Base-by-base conservation (phyloP, 2,888 invertebrate genomes). In the Anoplius nigerrimus region DNA sequence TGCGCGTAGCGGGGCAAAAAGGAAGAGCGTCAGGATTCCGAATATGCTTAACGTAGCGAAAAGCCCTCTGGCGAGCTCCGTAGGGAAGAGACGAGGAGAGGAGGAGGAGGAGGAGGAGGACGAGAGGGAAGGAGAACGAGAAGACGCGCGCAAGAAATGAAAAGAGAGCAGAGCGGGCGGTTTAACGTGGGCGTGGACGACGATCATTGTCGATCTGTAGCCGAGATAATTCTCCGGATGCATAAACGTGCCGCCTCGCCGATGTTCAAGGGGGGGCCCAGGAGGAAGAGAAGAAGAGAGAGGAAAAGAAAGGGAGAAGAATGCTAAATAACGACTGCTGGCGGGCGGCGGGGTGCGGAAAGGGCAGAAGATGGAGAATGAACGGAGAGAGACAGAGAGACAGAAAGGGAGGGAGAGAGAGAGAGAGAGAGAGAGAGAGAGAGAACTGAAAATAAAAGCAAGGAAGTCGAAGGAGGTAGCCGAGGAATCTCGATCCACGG, bases 401-500 rank as follows among this genome's bases (percentile, higher is more conserved):
- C 42, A 13, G 42, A 42, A 13, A 13, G 6, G 42, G 42, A 42
- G 42, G 6, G 48, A 45, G 45, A 3, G n/a, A 18, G 16, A 16
- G 16, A 5, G 2, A 2, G 18, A 48, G 48, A 18, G 48, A 8
- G 18, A 48, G 48, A 48, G 13, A 60, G 58, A 22, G 34, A 60
- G 45, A 34, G 20, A 56, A 3, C 18, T 27, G 8, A 34, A 45
- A 48, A 22, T 20, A 3, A 24, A 45, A 20, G 27, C 15, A 22
- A 27, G 43, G 43, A 3, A 34, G 45, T 42, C 45, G 21, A 61
- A 62, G 53, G 57, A 61, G 62, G 55, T 63, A 69, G 66, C 54
- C 62, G 34, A 27, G 59, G 66, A 72, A 74, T 76, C 74, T 66
- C 54, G 76, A 76, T 69, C 67, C 69, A 55, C 54, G 62, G 62